Evolutionary conservation across 2,797 vertebrate genomes (phyloP), one percentile per base, ranked within the genome.

Genomic region (Acipenser oxyrinchus): DNA sequence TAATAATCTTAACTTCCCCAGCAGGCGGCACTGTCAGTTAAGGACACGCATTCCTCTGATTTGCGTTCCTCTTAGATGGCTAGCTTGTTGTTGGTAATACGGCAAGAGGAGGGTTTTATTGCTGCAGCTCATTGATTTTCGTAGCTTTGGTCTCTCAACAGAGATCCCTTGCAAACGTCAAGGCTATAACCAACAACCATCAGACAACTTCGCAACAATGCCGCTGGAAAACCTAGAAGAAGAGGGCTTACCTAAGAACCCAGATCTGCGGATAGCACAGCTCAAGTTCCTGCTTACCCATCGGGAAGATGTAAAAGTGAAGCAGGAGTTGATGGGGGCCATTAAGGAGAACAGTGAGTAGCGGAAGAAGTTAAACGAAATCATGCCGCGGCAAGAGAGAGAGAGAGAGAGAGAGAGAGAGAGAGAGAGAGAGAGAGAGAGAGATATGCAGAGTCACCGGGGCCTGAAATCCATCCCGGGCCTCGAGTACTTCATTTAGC

Each of bases 161-260:
- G 23, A 37, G 23, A 4, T 37, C 23, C 4, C 4, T 37, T 18
- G 15, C 15, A 18, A 18, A 18, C 15, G 15, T 18, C 15, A 18
- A 18, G 15, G 52, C 15, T 18, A 18, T 18, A 18, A 18, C 23
- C 23, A 37, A 37, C 23, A 37, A 3, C 23, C 15, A 18, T 1
- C 15, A 18, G 15, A 18, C 15, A 18, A 6, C 63, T 8, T 13
- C 48, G 60, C 57, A 48, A 72, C 63, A 13, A 99, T 98, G 96
- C 95, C 96, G 70, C 79, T 95, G 65, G 96, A 99, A 76, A 99
- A 97, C 69, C 81, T 97, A 61, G 96, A 99, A 75, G 96, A 99
- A 72, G 96, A 98, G 84, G 96, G 96, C 68, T 86, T 98, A 71
- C 96, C 96, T 69, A 98, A 96, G 83, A 98, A 97, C 87, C 96